Evolutionary conservation across 2,888 invertebrate species (phyloP).

Genomic region (Dryadula phaetusa): DNA sequence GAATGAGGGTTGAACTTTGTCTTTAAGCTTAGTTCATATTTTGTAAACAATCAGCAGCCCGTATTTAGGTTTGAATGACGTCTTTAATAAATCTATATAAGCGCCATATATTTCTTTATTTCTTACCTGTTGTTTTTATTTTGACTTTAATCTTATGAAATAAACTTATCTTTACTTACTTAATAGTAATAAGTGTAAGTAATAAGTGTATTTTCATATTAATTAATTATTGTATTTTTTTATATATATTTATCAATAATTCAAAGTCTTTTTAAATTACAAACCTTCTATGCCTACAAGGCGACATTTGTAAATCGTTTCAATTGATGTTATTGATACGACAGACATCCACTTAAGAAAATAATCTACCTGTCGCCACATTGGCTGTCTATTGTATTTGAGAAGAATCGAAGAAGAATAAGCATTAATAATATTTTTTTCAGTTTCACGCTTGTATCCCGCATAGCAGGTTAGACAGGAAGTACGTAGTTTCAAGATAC

Average conservation of each 20-base stretch:
- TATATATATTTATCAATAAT: too few species aligned
- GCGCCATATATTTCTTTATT: neutral
- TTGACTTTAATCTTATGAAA: neutral
- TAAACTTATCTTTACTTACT: too few species aligned
- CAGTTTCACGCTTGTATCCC: too few species aligned
- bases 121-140: neutral
- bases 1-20: neutral
- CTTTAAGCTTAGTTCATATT: neutral
- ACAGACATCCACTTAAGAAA: conserved; percentile 8
- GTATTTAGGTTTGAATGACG: neutral
- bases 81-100: neutral
- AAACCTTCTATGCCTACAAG: neutral
- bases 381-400: neutral
- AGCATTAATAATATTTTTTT: too few species aligned
- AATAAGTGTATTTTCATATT: neutral
- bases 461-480: neutral
- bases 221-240: neutral
- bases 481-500: too few species aligned
- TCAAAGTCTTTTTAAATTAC: too few species aligned
- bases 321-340: conserved; percentile 17
- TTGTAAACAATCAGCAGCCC: neutral
- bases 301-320: neutral
- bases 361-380: conserved; percentile 10
- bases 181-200: neutral
- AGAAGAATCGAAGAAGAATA: neutral